A percentile compares a stretch with the other conserved stretches of the same genome.
These are phyloP conservation scores for Lucilia cuprina DNA, from an alignment of 1,140 invertebrate genomes.

Conservation along the genomic window DNA sequence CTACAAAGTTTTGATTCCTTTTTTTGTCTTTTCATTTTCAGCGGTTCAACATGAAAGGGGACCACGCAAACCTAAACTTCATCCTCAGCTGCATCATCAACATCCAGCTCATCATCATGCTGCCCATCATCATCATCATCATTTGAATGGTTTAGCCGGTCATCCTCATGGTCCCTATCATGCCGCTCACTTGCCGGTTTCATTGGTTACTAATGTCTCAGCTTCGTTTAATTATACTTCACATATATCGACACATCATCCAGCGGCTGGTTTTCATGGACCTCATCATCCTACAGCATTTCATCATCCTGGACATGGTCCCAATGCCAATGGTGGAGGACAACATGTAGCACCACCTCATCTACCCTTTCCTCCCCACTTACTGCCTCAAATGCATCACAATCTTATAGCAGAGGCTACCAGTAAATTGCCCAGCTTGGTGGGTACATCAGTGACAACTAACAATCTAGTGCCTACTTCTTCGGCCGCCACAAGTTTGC, in stretches of 20 bases:
- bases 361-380: slow-evolving; percentile 70
- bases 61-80: slow-evolving; percentile 87
- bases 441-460: slow-evolving; percentile 18
- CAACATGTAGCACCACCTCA: slow-evolving; percentile 26
- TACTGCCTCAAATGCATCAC: slow-evolving; percentile 61
- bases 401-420: slow-evolving; percentile 59
- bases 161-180: slow-evolving; percentile 43
- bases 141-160: slow-evolving; percentile 42
- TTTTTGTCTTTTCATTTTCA: slow-evolving; percentile 59
- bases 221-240: slow-evolving; percentile 61
- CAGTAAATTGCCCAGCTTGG: slow-evolving; percentile 54
- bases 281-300: slow-evolving; percentile 37
- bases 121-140: slow-evolving; percentile 53
- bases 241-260: slow-evolving; percentile 59
- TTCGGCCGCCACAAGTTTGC: slow-evolving; percentile 13
- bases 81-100: slow-evolving; percentile 58
- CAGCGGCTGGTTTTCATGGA: slow-evolving; percentile 1
- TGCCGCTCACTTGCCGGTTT: slow-evolving; percentile 52
- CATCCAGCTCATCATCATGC: slow-evolving; percentile 52
- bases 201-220: slow-evolving; percentile 59
- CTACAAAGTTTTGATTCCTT: background rate
- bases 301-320: slow-evolving; percentile 43
- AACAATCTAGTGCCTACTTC: slow-evolving; percentile 44
- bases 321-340: slow-evolving; percentile 40
- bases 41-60: slow-evolving; percentile 98